These are phyloP conservation scores for Psittacara wagleri DNA, from an alignment of 2,113 vertebrate species.

Conservation along the genomic window DNA sequence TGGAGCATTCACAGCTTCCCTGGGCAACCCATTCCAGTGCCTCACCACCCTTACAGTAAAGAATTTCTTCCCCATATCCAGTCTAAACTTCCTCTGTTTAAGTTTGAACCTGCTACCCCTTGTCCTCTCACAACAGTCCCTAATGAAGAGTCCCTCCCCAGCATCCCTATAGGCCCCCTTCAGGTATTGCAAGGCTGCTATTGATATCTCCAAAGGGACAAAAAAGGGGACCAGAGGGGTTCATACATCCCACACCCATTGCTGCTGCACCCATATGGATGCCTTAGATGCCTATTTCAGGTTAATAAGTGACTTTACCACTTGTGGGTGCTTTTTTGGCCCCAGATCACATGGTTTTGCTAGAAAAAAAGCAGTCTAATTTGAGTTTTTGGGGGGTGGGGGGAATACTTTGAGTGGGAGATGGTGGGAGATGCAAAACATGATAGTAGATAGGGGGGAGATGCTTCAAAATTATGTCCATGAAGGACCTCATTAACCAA, in stretches of 20 bases:
- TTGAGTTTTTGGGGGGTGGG: fast-evolving
- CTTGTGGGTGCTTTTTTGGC: not conserved
- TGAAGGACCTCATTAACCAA: not conserved
- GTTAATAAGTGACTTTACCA: fast-evolving
- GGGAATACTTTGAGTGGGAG: not conserved
- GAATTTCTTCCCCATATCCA: too few relatives aligned
- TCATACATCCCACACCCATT: fast-evolving
- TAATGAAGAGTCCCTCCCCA: too few relatives aligned
- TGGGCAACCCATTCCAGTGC: too few relatives aligned
- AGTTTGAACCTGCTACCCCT: too few relatives aligned
- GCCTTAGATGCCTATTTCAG: not conserved
- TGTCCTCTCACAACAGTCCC: too few relatives aligned
- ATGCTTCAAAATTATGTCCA: not conserved
- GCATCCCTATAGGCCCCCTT: too few relatives aligned
- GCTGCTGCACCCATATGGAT: fast-evolving
- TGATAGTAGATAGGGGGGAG: not conserved
- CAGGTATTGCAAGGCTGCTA: not conserved
- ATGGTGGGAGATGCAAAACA: not conserved
- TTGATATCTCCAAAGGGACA: not conserved
- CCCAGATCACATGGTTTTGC: fast-evolving
- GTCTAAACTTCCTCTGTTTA: too few relatives aligned
- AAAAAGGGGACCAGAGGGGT: not conserved
- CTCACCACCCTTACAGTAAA: too few relatives aligned
- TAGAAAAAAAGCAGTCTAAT: not conserved
- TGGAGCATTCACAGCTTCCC: too few relatives aligned